Percentiles rank a stretch among this genome's conserved stretches.
These are phyloP conservation scores for Tenebrio molitor DNA, from an alignment of 1,140 invertebrate species.

Conservation along the genomic window DNA sequence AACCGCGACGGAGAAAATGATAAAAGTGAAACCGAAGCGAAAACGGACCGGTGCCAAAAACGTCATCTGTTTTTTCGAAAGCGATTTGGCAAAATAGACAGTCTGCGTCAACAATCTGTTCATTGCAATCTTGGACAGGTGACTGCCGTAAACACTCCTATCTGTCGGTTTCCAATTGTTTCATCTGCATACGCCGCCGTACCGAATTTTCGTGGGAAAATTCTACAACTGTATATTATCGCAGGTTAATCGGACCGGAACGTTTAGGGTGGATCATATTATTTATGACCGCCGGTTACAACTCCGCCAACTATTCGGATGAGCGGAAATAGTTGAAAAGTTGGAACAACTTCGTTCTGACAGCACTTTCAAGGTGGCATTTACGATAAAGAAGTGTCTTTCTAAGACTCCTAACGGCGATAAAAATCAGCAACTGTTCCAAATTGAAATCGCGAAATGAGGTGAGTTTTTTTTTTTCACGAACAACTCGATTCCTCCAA, in stretches of 20 bases:
- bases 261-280: no score
- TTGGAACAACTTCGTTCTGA: background rate
- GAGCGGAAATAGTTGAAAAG: slow-evolving; percentile 5
- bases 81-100: slow-evolving; percentile 10
- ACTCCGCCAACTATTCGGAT: background rate
- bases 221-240: slow-evolving; percentile 1
- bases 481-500: no score
- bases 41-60: slow-evolving; percentile 15
- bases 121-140: background rate
- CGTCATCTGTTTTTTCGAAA: slow-evolving; percentile 15
- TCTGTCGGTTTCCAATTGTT: no score
- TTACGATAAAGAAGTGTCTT: no score
- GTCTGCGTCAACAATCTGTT: slow-evolving; percentile 14
- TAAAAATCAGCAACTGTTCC: slow-evolving; percentile 1
- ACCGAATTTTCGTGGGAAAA: background rate
- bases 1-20: background rate
- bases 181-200: no score
- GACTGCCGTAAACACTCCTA: no score
- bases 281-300: no score
- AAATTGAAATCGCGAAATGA: background rate
- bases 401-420: background rate
- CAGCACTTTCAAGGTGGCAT: no score
- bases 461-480: background rate
- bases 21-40: slow-evolving; percentile 17
- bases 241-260: no score